Base-by-base conservation (phyloP, 2,888 invertebrate genomes). In the Alviniconcha strummeri region DNA sequence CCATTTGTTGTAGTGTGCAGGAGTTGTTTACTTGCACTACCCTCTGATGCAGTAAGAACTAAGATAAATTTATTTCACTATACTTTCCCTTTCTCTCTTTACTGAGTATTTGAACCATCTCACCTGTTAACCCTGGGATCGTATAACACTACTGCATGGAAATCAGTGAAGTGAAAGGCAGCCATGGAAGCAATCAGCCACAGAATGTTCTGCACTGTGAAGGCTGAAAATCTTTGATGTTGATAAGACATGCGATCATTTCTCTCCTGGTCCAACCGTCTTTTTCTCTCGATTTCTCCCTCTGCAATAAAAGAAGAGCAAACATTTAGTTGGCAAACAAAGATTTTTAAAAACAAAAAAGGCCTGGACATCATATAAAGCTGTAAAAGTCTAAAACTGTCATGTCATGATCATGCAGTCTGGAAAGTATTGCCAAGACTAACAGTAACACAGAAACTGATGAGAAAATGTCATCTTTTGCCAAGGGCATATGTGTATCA, bases 111-210 rank as follows among this genome's bases (percentile, higher is more conserved):
- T 64, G 17, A 69, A 17, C 15, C 4, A 13, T 4, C 57, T 77
- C 57, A 93, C 93, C 92, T 91, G 86, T 91, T 87, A 19, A 93
- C 89, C 81, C 91, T 87, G 0, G 89, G 86, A 85, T 93, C 92
- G 88, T 91, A 92, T 57, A 90, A 76, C 0, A 92, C 77, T 17
- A 90, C 91, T 9, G 86, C 85, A 67, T 90, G 88, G 85, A 93
- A 91, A 80, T 93, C 92, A 67, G 92, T 90, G 86, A 90, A 91
- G 88, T 93, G 92, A 84, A 93, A 91, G 17, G 91, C 90, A 52
- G 88, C 90, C 55, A 92, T 86, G 8, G 93, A 88, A 17, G 89
- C 89, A 13, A 92, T 84, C 55, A 93, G 83, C 93, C 93, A 93
- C 76, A 91, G 85, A 19, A 93, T 81, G 87, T 93, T 93, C 85